These are phyloP conservation scores for Corythoichthys intestinalis DNA, from an alignment of 2,113 vertebrate species.

Conservation along the genomic window DNA sequence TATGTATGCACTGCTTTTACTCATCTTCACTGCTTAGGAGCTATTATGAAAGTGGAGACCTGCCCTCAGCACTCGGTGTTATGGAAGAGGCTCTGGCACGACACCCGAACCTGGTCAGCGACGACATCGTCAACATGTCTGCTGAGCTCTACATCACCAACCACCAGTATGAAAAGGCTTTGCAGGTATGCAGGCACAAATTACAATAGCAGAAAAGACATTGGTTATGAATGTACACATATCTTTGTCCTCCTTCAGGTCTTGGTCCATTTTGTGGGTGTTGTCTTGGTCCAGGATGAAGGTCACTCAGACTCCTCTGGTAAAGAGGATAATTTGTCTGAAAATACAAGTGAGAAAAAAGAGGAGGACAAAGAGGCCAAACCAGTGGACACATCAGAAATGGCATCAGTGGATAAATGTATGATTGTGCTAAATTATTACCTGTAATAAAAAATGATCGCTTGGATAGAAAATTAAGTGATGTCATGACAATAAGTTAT, in stretches of 20 bases:
- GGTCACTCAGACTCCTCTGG: not conserved
- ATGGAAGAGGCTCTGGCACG: constrained; percentile 86
- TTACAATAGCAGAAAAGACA: not conserved
- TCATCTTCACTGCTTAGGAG: constrained; percentile 70
- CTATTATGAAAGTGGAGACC: constrained; percentile 91
- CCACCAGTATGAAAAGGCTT: constrained; percentile 82
- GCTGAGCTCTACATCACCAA: constrained; percentile 89
- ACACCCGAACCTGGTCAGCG: constrained; percentile 83
- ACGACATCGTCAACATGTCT: constrained; percentile 91
- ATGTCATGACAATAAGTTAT: not conserved
- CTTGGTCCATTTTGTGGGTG: constrained; percentile 63
- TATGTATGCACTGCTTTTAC: not conserved
- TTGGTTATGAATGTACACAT: not conserved
- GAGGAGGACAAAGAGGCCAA: constrained; percentile 6
- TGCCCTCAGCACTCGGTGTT: constrained; percentile 84
- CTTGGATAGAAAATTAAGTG: not conserved
- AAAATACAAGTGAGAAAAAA: not conserved
- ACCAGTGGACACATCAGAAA: not conserved
- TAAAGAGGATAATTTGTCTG: constrained; percentile 2
- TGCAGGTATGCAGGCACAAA: constrained; percentile 74
- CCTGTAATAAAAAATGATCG: not conserved
- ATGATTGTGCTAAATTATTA: not conserved
- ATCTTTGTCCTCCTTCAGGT: constrained; percentile 42
- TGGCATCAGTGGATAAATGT: constrained; percentile 19
- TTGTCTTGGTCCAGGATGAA: constrained; percentile 49